Evolutionary conservation across 2,888 invertebrate species (phyloP), one percentile per base, ranked within the genome.

Genomic region (Sialis lutaria): DNA sequence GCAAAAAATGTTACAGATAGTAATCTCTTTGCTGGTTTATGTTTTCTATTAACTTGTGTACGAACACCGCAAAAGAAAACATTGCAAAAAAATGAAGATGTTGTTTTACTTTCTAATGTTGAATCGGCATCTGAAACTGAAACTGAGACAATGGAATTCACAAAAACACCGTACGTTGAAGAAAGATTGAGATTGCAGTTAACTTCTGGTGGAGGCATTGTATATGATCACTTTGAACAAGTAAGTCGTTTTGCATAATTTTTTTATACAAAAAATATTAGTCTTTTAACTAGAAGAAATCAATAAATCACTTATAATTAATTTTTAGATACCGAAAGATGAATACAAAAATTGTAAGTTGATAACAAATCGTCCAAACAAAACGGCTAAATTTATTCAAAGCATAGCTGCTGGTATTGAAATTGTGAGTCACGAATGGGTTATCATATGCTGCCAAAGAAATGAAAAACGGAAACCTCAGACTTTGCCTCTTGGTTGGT

Each of bases 311-410:
- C 22, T 22, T 22, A 22, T 22, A 22, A 22, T 22, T 22, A 22
- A 22, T 22, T 22, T 22, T 22, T 22, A 22, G 22, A 22, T 60
- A 48, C 66, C 76, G 58, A 65, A 67, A 52, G 68, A 60, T 48
- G 71, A 74, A 48, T 77, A 76, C 55, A 55, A 63, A 0, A 66
- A 64, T 1, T 73, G 74, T 52, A 73, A 68, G 53, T 64, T 79
- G 34, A 72, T 86, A 47, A 77, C 84, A 0, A 79, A 82, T 6
- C 70, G 78, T 10, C 79, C 81, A 39, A 82, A 82, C 54, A 68
- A 77, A 46, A 86, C 86, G 0, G 76, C 79, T 7, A 85, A 84
- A 58, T 83, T 79, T 61, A 69, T 87, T 53, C 74, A 78, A 53
- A 82, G 81, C 53, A 59, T 87, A 39, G 80, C 83, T 0, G 72